Percentiles rank a stretch among this genome's conserved stretches.
Conservation (phyloP, 2,113 vertebrate species). For the Aldabrachelys gigantea region DNA sequence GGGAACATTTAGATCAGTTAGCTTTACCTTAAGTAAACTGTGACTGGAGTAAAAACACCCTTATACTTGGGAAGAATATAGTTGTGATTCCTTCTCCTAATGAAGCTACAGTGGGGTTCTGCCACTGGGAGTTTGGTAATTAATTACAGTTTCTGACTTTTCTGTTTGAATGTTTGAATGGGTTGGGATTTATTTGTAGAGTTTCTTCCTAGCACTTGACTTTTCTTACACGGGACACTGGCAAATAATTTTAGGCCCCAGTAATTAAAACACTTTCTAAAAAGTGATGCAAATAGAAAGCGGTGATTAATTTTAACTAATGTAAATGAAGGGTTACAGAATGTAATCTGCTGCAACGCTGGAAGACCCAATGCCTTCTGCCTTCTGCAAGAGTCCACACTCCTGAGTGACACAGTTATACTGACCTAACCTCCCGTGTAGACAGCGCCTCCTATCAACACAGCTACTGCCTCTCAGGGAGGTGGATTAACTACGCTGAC, state of each 20-base stretch:
- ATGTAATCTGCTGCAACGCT: background rate
- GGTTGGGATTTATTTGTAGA: background rate
- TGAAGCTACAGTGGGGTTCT: background rate
- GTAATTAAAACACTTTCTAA: background rate
- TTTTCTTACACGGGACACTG: background rate
- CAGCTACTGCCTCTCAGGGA: too few relatives aligned
- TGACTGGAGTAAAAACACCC: background rate
- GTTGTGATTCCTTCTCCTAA: background rate
- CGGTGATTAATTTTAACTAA: background rate
- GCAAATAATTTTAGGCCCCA: background rate
- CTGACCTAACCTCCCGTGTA: too few relatives aligned
- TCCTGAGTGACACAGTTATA: too few relatives aligned
- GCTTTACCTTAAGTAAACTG: fast-evolving
- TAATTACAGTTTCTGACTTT: background rate
- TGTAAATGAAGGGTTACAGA: background rate
- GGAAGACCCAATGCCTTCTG: background rate
- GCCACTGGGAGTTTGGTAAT: background rate
- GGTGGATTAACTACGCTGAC: background rate
- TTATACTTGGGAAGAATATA: fast-evolving
- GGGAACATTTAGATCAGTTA: fast-evolving
- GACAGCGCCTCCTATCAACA: too few relatives aligned
- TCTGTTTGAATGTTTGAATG: background rate
- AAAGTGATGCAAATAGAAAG: background rate
- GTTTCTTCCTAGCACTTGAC: background rate
- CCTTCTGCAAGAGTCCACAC: background rate